Base-by-base conservation (phyloP, 2,888 invertebrate species). In the Epiblema foenella region DNA sequence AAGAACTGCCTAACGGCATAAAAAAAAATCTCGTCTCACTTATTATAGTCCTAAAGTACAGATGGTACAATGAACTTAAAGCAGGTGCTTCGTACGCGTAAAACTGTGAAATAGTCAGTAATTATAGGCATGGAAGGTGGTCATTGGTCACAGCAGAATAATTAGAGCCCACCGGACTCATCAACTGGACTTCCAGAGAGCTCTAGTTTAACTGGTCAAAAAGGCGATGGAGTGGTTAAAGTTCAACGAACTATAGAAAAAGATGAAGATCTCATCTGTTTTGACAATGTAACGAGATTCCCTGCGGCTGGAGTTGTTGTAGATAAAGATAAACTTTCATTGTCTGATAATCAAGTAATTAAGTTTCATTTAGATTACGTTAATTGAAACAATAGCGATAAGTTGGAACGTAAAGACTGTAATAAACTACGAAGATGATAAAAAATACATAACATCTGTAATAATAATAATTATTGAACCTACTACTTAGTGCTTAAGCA, bases 221-320 rank as follows among this genome's bases (percentile, higher is more conserved):
- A 51, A 56, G 49, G 15, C 60, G 51, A n/a, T 29, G 37, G 37
- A 51, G 62, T 63, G 11, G 56, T 60, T 52, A 10, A 42, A 66
- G 71, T 60, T 71, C 67, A 67, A 62, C 29, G 71, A 66, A 66
- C 71, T 67, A 42, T n/a, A 60, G 59, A 66, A 66, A 67, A 49
- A 66, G 67, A 71, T 71, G 56, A 71, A 71, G 51, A 71, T 60
- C 67, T 71, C 67, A 62, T 62, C 71, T 71, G 66, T 60, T 71
- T 71, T 49, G 56, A 71, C 66, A 56, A 60, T 62, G 64, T 69
- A 46, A 63, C 33, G 17, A 68, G 68, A 46, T 58, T 59, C 39
- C 54, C 70, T 46, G 54, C 46, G 65, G 65, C 59, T 60, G 52
- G 42, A 39, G 56, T 66, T 58, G 51, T 42, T 56, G 52, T 39